phyloP scores from a whole-genome alignment of 1,140 invertebrate genomes.

The Drosophila funebris region DNA sequence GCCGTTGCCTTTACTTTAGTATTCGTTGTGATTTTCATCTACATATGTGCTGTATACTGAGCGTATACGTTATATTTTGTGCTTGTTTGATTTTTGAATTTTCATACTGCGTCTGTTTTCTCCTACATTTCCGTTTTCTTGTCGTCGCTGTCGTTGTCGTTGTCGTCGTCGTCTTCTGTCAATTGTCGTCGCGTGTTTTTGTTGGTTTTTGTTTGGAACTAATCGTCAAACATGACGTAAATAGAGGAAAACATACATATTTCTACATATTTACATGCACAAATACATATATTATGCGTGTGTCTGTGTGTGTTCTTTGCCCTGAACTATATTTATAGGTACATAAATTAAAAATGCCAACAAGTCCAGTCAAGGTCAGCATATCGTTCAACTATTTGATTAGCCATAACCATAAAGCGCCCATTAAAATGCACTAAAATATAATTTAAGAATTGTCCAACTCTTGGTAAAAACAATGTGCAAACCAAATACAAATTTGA shows the following conservation, averaged over 20 bases:
- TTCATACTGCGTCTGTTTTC: conserved; percentile 36
- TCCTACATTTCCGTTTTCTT: conserved; percentile 28
- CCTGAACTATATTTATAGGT: conserved; percentile 77
- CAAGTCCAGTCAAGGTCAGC: conserved; percentile 66
- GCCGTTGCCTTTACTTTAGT: conserved; percentile 19
- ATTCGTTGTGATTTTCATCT: conserved; percentile 46
- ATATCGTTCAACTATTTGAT: conserved; percentile 18
- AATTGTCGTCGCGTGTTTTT: conserved; percentile 48
- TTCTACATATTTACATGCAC: conserved; percentile 31
- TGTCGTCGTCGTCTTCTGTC: conserved; percentile 38
- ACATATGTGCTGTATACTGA: conserved; percentile 42
- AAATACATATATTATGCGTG: not conserved
- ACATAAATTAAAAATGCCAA: conserved; percentile 68
- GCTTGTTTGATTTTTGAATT: conserved; percentile 52
- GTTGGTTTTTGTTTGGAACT: conserved; percentile 58
- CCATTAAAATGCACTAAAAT: conserved; percentile 59
- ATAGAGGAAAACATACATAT: conserved; percentile 29
- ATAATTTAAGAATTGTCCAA: conserved; percentile 3
- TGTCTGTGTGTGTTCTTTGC: conserved; percentile 29
- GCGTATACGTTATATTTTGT: conserved; percentile 63
- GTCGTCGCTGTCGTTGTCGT: conserved; percentile 16
- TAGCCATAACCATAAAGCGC: conserved; percentile 17
- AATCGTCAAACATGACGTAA: conserved; percentile 71
- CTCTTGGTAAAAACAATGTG: not conserved
- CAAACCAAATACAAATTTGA: conserved; percentile 11